These are phyloP conservation scores for Ceratosolen solmsi DNA, from an alignment of 1,140 invertebrate genomes.

Conservation along the genomic window DNA sequence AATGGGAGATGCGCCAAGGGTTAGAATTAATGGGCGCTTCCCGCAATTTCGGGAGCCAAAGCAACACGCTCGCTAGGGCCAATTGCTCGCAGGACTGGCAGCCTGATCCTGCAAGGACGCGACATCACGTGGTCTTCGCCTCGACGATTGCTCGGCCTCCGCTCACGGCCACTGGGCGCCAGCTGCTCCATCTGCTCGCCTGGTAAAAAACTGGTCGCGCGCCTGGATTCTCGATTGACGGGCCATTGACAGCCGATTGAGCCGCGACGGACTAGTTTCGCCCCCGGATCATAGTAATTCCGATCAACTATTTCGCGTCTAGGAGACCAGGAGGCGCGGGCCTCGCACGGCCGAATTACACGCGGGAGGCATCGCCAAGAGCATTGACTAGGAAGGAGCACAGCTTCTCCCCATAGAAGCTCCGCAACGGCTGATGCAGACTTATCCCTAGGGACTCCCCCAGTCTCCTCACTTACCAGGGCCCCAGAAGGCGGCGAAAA, in stretches of 20 bases:
- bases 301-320: constrained; percentile 37
- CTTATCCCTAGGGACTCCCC: constrained; percentile 64
- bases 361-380: neutral
- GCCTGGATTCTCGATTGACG: constrained; percentile 73
- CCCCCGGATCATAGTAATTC: constrained; percentile 30
- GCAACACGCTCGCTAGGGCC: neutral
- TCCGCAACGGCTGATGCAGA: neutral
- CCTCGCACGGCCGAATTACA: neutral
- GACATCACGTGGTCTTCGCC: constrained; percentile 68
- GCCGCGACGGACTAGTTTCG: neutral
- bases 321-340: constrained; percentile 42
- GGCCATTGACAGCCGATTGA: constrained; percentile 70
- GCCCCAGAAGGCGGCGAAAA: constrained; percentile 53
- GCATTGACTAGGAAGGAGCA: neutral
- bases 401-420: neutral
- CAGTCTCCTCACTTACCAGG: constrained; percentile 63
- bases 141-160: constrained; percentile 50
- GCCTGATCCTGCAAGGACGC: constrained; percentile 72
- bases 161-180: constrained; percentile 54
- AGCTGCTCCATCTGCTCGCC: constrained; percentile 55
- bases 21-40: neutral
- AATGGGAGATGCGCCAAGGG: neutral
- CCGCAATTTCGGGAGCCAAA: constrained; percentile 8
- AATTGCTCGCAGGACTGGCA: constrained; percentile 64
- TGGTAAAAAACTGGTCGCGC: constrained; percentile 73